Evolutionary conservation across 35 echinoderm and acorn worm species (phyloP), one percentile per base, ranked within the genome.

Genomic region (Apostichopus japonicus): DNA sequence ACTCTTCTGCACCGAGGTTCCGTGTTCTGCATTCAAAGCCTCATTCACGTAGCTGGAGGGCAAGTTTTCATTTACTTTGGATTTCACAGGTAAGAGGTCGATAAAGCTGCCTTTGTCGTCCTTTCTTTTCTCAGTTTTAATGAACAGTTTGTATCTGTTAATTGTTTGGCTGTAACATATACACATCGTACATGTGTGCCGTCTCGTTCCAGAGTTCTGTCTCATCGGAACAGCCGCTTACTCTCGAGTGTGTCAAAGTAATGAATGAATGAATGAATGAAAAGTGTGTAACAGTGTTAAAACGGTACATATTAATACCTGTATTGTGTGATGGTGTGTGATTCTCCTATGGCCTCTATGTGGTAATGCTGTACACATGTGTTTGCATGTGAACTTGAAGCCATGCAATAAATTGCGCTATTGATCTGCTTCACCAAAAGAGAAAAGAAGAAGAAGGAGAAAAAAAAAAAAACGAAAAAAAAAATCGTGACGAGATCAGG

Each of bases 131-230:
- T 67, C 63, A 5, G 23, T 73, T 75, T 75, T 21, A 75, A 75
- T 75, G 71, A 75, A 14, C 71, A n/a, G 7, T 19, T 7, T 21
- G 22, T 23, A 75, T 75, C 71, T 75, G 22, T 75, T 75, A 23
- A 75, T 75, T 75, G 71, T 23, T 75, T 21, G n/a, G 71, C 17
- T 75, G 71, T 44, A 44, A 75, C 71, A 75, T 23, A 75, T 6
- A 75, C 21, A 23, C 71, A 15, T 75, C 14, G 57, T 75, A 23
- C 17, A 75, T 75, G 71, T 23, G 22, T 75, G 71, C 21, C 21
- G 71, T 75, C 71, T 75, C 71, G 71, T 75, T 75, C n/a, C 71
- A 75, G 22, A 75, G 71, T 75, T 75, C 15, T 75, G 71, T 75
- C 71, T 75, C 21, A 8, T 75, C 7, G 17, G 71, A 24, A 19